Conservation (phyloP, 2,113 vertebrate genomes). For the Mesitornis unicolor region DNA sequence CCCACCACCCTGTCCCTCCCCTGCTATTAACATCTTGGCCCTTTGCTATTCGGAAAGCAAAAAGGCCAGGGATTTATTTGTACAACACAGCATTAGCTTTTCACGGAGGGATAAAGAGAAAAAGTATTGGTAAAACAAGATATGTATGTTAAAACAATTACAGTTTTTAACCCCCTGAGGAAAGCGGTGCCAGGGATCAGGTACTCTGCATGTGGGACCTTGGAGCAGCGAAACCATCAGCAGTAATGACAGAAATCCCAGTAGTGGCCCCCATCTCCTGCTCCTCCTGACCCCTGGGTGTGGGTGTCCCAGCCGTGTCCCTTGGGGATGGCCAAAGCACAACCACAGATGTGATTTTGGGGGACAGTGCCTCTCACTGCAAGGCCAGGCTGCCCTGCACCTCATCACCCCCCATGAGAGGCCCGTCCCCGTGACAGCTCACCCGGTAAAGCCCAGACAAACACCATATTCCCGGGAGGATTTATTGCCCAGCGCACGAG, state of each 20-base stretch:
- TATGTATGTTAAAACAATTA: not conserved
- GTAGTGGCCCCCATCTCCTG: not conserved
- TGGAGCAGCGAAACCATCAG: not conserved
- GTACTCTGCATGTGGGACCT: accelerated
- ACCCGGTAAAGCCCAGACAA: not conserved
- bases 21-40: not conserved
- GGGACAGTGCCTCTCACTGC: not conserved
- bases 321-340: not conserved
- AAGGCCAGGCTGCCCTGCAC: not conserved
- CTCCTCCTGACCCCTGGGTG: not conserved
- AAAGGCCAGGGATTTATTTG: not conserved
- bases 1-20: not conserved
- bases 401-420: not conserved
- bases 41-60: not conserved
- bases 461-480: not conserved
- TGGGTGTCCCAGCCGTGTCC: not conserved
- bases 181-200: not conserved
- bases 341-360: accelerated
- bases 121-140: not conserved
- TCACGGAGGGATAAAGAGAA: not conserved
- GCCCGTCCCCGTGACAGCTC: not conserved
- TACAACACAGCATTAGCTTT: not conserved
- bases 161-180: not conserved
- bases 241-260: not conserved
- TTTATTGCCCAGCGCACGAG: not conserved